These are phyloP conservation scores for Antheraea assamensis DNA, from an alignment of 2,888 invertebrate species.

Conservation along the genomic window DNA sequence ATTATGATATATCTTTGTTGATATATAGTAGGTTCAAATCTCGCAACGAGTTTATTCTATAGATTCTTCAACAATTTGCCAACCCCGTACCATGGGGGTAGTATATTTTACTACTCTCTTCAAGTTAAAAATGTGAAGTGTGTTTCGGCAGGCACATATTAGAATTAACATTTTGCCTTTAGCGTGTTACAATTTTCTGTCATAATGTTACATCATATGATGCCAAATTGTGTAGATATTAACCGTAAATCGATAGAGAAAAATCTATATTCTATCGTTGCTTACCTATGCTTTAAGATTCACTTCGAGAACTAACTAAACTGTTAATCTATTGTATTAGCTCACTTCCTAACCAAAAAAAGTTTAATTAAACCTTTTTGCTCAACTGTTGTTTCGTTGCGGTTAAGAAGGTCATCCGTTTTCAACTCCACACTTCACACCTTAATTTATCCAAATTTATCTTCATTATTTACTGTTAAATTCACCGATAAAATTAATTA, in stretches of 20 bases:
- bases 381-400: constrained; percentile 1
- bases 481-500: not conserved
- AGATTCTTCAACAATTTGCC: not conserved
- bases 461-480: not conserved
- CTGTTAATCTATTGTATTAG: constrained; percentile 14
- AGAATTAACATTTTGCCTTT: not conserved
- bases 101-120: not conserved
- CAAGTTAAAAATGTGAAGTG: not conserved
- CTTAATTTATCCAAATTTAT: not conserved
- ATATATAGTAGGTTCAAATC: no score
- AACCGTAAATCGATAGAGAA: not conserved
- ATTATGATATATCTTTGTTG: no score
- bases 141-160: not conserved
- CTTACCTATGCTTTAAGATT: not conserved
- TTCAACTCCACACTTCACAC: not conserved
- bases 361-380: constrained; percentile 21
- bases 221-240: not conserved
- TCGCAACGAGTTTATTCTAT: no score
- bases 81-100: not conserved
- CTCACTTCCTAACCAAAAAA: constrained; percentile 17
- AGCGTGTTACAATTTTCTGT: not conserved
- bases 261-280: not conserved
- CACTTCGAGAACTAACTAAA: constrained; percentile 4
- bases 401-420: constrained; percentile 4
- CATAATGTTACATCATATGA: not conserved